Evolutionary conservation across 2,888 invertebrate genomes (phyloP).

Genomic region (Melolontha melolontha): DNA sequence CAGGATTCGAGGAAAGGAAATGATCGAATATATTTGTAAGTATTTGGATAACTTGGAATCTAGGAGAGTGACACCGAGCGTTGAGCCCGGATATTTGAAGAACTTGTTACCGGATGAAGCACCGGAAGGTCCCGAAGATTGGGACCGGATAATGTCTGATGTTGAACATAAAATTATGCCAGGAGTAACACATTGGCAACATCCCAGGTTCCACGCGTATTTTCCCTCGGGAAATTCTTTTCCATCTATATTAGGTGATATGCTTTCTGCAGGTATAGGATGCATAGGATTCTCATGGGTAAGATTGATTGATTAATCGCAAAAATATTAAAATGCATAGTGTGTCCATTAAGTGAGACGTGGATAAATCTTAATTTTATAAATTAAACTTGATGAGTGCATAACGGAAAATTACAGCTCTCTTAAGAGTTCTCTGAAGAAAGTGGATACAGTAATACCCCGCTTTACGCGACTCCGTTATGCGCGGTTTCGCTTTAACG

Average conservation of each 20-base stretch:
- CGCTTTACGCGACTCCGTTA: too few species aligned
- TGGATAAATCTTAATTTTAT: too few species aligned
- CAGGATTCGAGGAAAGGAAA: conserved; percentile 86
- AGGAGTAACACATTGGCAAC: conserved; percentile 98
- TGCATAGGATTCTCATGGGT: conserved; percentile 99
- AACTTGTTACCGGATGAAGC: conserved; percentile 83
- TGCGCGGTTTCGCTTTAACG: too few species aligned
- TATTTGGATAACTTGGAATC: conserved; percentile 86
- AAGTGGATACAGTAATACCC: too few species aligned
- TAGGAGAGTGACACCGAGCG: conserved; percentile 86
- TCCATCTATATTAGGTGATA: conserved; percentile 96
- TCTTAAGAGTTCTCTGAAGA: too few species aligned
- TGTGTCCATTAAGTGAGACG: too few species aligned
- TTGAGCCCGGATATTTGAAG: conserved; percentile 91
- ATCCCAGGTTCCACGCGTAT: conserved; percentile 98
- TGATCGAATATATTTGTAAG: conserved; percentile 94
- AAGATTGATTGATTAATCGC: conserved; percentile 37
- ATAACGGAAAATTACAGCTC: too few species aligned
- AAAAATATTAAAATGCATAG: neutral
- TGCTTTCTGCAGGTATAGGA: conserved; percentile 95
- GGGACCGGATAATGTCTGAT: conserved; percentile 90
- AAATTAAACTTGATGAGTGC: too few species aligned
- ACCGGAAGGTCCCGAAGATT: conserved; percentile 84
- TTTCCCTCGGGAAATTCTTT: conserved; percentile 98
- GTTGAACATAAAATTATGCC: conserved; percentile 93